Conservation (phyloP, 2,888 invertebrate species). For the Lasius fuliginosus region DNA sequence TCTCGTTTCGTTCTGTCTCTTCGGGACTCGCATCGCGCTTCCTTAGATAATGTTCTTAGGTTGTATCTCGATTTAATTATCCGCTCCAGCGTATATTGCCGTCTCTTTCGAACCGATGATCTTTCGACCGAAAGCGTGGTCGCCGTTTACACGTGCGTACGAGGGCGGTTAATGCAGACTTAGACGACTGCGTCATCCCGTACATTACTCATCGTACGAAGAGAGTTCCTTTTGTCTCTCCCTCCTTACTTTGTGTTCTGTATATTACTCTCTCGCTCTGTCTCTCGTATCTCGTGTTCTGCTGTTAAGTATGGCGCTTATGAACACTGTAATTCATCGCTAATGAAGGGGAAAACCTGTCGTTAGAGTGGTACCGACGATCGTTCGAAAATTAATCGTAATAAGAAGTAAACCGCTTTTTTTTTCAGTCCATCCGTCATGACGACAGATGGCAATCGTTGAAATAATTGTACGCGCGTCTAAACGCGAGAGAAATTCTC, state of each 20-base stretch:
- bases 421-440: slow-evolving; percentile 17
- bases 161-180: slow-evolving; percentile 63
- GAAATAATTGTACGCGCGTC: slow-evolving; percentile 29
- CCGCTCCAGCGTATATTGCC: neutral
- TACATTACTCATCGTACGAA: slow-evolving; percentile 69
- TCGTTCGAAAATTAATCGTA: slow-evolving; percentile 58
- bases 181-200: slow-evolving; percentile 74
- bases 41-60: slow-evolving; percentile 37
- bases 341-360: slow-evolving; percentile 52
- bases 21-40: slow-evolving; percentile 2
- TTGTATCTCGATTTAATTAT: slow-evolving; percentile 38
- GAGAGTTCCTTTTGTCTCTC: slow-evolving; percentile 31
- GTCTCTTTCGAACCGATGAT: slow-evolving; percentile 6
- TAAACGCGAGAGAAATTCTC: neutral
- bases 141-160: slow-evolving; percentile 39
- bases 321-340: slow-evolving; percentile 61
- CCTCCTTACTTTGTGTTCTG: neutral
- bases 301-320: slow-evolving; percentile 47
- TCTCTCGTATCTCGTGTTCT: neutral
- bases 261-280: slow-evolving; percentile 4
- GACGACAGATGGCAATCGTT: slow-evolving; percentile 65
- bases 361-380: slow-evolving; percentile 35
- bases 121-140: slow-evolving; percentile 21
- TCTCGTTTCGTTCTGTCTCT: slow-evolving; percentile 4
- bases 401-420: slow-evolving; percentile 61